Base-by-base conservation (phyloP, 1,140 invertebrate species). In the Drosophila sturtevanti region DNA sequence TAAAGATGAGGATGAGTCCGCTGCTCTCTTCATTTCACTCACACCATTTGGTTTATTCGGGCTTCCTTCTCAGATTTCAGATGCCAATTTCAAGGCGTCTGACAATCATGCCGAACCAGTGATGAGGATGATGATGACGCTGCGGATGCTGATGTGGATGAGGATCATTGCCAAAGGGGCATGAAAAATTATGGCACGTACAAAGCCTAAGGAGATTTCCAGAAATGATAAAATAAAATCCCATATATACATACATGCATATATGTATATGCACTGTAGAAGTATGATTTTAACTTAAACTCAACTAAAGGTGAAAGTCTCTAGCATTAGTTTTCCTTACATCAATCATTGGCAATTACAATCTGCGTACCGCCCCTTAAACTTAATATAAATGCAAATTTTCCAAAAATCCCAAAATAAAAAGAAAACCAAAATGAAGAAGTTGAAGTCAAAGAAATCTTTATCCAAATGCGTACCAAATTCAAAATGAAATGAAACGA, bases 301-400 rank as follows among this genome's bases (percentile, higher is more conserved):
- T 44, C 41, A 48, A 21, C 16, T 48, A 21, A 48, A 48, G 41
- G 41, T 48, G 41, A 48, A 48, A 48, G 41, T 48, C 41, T 48
- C 27, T 48, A 4, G 41, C 41, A 48, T 48, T 48, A 48, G 41
- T 48, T 48, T 48, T 48, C 16, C 10, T 72, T 79, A 75, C 70
- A 87, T 87, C 79, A 79, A 87, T 82, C 82, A 77, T 59, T 63
- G 24, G 63, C 72, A 70, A 60, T 22, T 72, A 64, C 76, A 56
- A 51, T 37, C 38, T 61, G 52, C 44, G 41, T 69, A 63, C 58
- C 66, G 65, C 64, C 59, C 41, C 18, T 27, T 48, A 63, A 85
- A 87, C 71, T 79, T 87, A 87, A 87, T 87, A 87, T 87, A 87
- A 89, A 87, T 87, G 82, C 82, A 87, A 87, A 86, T 87, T 79